phyloP scores from a whole-genome alignment of 2,797 vertebrate species.

The Nannoperca australis region DNA sequence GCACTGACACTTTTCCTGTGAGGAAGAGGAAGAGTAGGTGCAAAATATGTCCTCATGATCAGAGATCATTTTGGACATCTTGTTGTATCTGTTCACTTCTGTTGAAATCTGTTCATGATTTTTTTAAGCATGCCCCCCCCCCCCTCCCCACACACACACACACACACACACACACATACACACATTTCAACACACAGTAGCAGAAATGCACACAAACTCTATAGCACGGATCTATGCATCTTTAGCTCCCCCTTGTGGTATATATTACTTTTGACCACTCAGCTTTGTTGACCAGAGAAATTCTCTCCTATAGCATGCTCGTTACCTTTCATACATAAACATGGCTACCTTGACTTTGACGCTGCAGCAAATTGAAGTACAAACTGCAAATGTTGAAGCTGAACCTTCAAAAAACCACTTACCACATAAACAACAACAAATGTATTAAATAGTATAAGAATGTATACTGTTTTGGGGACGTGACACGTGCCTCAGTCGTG shows the following conservation, averaged over 20 bases:
- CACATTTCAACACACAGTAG: neutral
- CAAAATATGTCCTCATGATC: neutral
- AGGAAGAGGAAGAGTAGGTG: too few species aligned
- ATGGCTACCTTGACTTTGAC: neutral
- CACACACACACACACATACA: neutral
- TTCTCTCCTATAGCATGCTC: too few species aligned
- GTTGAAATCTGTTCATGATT: neutral
- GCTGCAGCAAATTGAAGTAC: neutral
- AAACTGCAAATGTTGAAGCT: neutral
- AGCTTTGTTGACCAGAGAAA: neutral
- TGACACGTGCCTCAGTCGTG: too few species aligned
- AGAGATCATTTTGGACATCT: neutral
- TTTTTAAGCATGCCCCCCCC: neutral
- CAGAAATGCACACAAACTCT: neutral
- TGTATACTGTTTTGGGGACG: neutral
- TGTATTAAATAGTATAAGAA: neutral
- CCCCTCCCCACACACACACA: too few species aligned
- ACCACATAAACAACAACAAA: too few species aligned
- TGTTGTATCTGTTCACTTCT: neutral
- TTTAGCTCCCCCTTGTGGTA: slow-evolving; percentile 66
- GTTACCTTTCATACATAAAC: neutral
- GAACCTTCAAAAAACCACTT: too few species aligned
- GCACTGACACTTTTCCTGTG: neutral
- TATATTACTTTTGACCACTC: neutral
- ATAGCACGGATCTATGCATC: neutral